Evolutionary conservation across 2,888 invertebrate genomes (phyloP).

Genomic region (Trichopoda pennipes): DNA sequence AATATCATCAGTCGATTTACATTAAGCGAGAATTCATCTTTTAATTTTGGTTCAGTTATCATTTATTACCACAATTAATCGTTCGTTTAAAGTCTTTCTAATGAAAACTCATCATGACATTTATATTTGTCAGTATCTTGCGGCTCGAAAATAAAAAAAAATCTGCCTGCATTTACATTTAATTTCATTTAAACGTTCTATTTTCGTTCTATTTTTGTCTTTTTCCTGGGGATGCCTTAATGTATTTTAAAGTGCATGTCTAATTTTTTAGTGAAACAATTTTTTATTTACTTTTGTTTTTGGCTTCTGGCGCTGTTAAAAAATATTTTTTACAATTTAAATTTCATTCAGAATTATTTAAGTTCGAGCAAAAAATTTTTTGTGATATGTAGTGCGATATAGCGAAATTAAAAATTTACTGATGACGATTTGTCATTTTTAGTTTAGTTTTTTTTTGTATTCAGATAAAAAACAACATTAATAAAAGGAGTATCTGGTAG

Average conservation of each 20-base stretch:
- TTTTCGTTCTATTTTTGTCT: constrained; percentile 28
- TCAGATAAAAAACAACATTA: not conserved
- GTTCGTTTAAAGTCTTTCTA: not conserved
- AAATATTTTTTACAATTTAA: constrained; percentile 7
- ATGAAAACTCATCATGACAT: constrained; percentile 48
- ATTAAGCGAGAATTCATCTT: no score
- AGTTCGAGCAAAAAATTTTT: constrained; percentile 1
- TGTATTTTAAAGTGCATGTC: constrained; percentile 53
- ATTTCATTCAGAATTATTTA: constrained; percentile 30
- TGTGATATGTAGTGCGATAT: constrained; percentile 21
- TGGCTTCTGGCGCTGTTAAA: constrained; percentile 42
- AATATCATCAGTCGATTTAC: no score
- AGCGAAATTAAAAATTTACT: constrained; percentile 43
- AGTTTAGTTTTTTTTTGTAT: constrained; percentile 14
- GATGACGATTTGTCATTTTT: constrained; percentile 55
- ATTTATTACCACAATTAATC: not conserved
- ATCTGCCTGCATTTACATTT: constrained; percentile 56
- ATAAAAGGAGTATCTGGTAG: constrained; percentile 37
- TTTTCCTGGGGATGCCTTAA: constrained; percentile 66
- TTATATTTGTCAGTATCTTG: constrained; percentile 60
- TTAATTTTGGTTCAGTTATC: not conserved
- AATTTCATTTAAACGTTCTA: constrained; percentile 29
- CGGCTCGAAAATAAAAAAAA: constrained; percentile 25
- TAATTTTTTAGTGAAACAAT: constrained; percentile 7
- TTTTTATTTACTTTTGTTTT: constrained; percentile 43